These are phyloP conservation scores for Pelodiscus sinensis DNA, from an alignment of 2,113 vertebrate species.

Conservation along the genomic window DNA sequence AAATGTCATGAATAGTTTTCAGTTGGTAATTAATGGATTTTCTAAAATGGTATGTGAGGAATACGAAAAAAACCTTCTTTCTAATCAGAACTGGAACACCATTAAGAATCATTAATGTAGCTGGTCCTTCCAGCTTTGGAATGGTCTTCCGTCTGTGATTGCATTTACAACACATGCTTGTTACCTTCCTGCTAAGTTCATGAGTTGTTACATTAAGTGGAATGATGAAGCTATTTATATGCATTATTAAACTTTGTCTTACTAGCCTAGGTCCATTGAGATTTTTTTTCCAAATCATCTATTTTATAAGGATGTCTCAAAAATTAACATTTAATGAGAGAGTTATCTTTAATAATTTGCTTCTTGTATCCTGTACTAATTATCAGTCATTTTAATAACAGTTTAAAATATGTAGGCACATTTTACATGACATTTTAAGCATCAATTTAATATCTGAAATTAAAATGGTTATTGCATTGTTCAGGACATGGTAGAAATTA, in stretches of 20 bases:
- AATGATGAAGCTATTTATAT: background rate
- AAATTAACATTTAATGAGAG: background rate
- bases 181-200: background rate
- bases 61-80: background rate
- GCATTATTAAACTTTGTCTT: background rate
- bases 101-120: background rate
- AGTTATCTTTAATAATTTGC: background rate
- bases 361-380: background rate
- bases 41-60: background rate
- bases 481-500: background rate
- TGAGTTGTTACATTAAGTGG: background rate
- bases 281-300: background rate
- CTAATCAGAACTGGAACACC: background rate
- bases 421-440: background rate
- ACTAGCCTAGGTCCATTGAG: background rate
- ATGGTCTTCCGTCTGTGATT: background rate
- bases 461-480: background rate
- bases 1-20: background rate
- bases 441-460: background rate
- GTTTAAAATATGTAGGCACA: background rate
- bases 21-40: background rate
- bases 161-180: background rate
- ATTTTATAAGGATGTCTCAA: background rate
- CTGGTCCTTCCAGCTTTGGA: background rate
- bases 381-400: background rate